These are phyloP conservation scores for Stegostoma tigrinum DNA, from an alignment of 2,113 vertebrate genomes.

Conservation along the genomic window DNA sequence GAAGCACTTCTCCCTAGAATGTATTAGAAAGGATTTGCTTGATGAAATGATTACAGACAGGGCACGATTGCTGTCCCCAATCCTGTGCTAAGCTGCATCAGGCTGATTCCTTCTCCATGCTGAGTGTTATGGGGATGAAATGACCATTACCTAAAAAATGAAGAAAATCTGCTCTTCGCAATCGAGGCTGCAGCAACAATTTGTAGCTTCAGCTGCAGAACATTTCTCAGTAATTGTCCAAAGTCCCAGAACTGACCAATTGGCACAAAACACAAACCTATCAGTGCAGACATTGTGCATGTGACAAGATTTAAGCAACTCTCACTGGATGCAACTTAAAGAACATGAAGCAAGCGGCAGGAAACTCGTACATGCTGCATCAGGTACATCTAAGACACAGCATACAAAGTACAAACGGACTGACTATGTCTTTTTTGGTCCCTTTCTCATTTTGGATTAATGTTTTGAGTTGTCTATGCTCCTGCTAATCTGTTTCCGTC, in stretches of 20 bases:
- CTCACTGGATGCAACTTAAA: background rate
- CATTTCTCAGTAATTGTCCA: slow-evolving; percentile 23
- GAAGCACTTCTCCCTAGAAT: slow-evolving; percentile 7
- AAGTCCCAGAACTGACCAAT: background rate
- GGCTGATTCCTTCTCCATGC: background rate
- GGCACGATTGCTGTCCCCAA: slow-evolving; percentile 5
- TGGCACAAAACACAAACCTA: background rate
- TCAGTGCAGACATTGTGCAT: background rate
- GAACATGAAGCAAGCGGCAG: background rate
- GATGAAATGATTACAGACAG: background rate
- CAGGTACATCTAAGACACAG: background rate
- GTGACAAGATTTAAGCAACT: background rate
- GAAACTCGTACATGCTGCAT: background rate
- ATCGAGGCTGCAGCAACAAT: slow-evolving; percentile 14
- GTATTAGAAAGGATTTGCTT: slow-evolving; percentile 8
- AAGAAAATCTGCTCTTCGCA: slow-evolving; percentile 31
- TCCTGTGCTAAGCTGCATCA: background rate
- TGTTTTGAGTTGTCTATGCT: background rate
- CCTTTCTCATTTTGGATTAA: background rate
- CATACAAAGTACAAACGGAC: background rate
- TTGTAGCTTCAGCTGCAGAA: background rate
- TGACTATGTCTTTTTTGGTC: background rate
- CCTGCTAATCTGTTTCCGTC: background rate
- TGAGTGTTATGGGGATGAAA: background rate
- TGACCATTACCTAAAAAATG: slow-evolving; percentile 21